A percentile compares a stretch with the other conserved stretches of the same genome.
Conservation (phyloP, 2,113 vertebrate species). For the Genyomyrus donnyi region DNA sequence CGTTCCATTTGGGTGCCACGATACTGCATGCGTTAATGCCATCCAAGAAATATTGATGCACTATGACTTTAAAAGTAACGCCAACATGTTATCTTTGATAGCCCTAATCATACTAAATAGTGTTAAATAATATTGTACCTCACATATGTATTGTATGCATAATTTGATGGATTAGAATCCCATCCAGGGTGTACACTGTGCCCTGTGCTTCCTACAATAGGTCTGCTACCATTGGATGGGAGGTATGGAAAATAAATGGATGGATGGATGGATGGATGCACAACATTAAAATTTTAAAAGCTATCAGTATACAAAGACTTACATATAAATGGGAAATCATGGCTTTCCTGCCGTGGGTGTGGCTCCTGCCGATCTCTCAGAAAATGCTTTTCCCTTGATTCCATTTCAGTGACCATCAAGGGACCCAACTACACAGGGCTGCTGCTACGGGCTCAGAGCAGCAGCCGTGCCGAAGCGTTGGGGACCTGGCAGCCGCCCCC, state of each 20-base stretch:
- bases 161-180: not conserved
- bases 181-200: not conserved
- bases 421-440: slow-evolving; percentile 51
- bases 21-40: not conserved
- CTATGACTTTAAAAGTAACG: not conserved
- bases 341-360: not conserved
- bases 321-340: not conserved
- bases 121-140: not conserved
- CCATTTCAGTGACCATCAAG: slow-evolving; percentile 48
- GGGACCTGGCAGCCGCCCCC: slow-evolving; percentile 52
- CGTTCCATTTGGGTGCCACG: not conserved
- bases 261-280: not conserved
- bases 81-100: not conserved
- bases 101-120: not conserved
- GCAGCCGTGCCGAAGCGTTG: slow-evolving; percentile 24
- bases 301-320: not conserved
- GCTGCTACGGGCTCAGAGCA: slow-evolving; percentile 47
- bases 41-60: not conserved
- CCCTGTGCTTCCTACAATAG: not conserved
- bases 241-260: not conserved
- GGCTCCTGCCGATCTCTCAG: not conserved
- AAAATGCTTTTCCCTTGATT: not conserved
- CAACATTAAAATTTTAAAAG: not conserved
- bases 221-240: not conserved
- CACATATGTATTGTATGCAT: not conserved